A percentile compares a stretch with the other conserved stretches of the same genome.
Conservation (phyloP, 1,140 invertebrate species). For the Megathymus violae region DNA sequence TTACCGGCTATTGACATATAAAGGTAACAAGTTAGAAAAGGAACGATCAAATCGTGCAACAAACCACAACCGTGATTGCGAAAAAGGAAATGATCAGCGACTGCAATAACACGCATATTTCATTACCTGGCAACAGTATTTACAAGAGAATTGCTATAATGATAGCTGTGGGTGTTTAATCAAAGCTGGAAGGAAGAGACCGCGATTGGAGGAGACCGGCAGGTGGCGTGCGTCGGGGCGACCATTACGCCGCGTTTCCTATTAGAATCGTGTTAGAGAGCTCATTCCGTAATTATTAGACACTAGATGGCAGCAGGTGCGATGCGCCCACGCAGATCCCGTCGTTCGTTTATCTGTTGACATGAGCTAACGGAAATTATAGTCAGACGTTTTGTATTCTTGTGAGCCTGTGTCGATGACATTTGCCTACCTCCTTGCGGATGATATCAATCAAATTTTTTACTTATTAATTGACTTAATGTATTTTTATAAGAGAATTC, state of each 20-base stretch:
- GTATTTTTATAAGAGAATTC: no score
- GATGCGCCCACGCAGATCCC: slow-evolving; percentile 33
- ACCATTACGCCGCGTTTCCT: slow-evolving; percentile 52
- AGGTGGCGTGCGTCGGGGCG: slow-evolving; percentile 45
- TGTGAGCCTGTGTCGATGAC: background rate
- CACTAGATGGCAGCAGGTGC: slow-evolving; percentile 44
- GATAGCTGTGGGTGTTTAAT: slow-evolving; percentile 38
- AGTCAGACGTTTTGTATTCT: slow-evolving; percentile 25
- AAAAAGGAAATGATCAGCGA: slow-evolving; percentile 3
- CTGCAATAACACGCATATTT: slow-evolving; percentile 3
- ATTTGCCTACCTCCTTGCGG: background rate
- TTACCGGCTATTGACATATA: no score
- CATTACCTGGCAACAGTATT: background rate
- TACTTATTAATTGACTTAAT: no score
- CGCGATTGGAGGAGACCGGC: slow-evolving; percentile 48
- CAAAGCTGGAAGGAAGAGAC: slow-evolving; percentile 24
- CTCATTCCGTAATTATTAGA: slow-evolving; percentile 58
- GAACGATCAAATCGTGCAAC: no score
- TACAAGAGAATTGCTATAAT: slow-evolving; percentile 8
- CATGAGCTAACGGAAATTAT: slow-evolving; percentile 40
- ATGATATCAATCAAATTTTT: background rate
- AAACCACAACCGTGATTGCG: background rate
- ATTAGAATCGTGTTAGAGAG: slow-evolving; percentile 66
- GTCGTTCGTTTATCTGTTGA: slow-evolving; percentile 42
- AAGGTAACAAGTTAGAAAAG: no score